Percentiles rank a stretch among this genome's conserved stretches.
phyloP scores from a whole-genome alignment of 2,797 vertebrate genomes.

The Tenualosa ilisha region DNA sequence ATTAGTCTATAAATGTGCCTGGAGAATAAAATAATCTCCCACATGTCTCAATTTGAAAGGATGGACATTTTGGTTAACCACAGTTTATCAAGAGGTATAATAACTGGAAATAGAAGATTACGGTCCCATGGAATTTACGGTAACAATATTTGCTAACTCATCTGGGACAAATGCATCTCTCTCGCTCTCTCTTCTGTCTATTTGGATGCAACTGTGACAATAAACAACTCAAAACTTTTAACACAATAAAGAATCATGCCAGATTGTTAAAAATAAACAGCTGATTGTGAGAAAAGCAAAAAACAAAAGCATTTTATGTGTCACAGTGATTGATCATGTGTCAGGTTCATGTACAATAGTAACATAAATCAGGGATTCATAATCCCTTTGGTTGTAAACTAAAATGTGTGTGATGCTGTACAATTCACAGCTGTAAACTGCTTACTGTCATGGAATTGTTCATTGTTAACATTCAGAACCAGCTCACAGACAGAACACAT shows the following conservation, averaged over 20 bases:
- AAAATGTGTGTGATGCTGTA: background rate
- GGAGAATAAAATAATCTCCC: too few relatives aligned
- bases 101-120: too few relatives aligned
- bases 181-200: background rate
- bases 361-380: conserved; percentile 7
- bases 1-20: too few relatives aligned
- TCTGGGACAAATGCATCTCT: too few relatives aligned
- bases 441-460: background rate
- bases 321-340: background rate
- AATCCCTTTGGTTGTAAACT: background rate
- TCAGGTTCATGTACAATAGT: background rate
- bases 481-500: background rate
- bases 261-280: background rate
- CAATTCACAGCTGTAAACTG: background rate
- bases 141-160: too few relatives aligned
- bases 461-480: background rate
- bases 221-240: background rate
- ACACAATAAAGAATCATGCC: background rate
- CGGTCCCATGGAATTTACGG: too few relatives aligned
- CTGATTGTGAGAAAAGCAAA: background rate
- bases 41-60: too few relatives aligned
- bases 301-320: background rate
- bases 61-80: too few relatives aligned
- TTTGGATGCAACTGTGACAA: background rate
- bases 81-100: too few relatives aligned